Base-by-base conservation (phyloP, 2,888 invertebrate genomes). In the Gibbula magus region DNA sequence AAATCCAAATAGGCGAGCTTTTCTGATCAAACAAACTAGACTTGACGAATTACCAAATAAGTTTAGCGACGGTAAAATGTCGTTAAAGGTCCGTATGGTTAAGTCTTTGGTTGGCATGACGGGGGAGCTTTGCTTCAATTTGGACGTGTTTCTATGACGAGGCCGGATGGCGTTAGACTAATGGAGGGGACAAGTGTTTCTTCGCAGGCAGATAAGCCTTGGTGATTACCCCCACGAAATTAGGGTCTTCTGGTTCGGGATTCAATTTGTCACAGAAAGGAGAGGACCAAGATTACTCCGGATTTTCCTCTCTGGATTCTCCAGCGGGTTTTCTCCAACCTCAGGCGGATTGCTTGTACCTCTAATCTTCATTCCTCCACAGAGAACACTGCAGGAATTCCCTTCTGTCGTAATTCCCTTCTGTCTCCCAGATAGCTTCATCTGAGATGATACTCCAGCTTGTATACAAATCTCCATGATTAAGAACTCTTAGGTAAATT, bases 231-330 rank as follows among this genome's bases (percentile, higher is more conserved):
- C 29, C 32, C 70, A 39, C 35, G 70, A 70, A 70, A 70, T 70
- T 70, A 70, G 70, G n/a, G 70, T 70, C 70, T 39, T 39, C 39
- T 39, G 20, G 10, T 4, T 18, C 20, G 10, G n/a, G 70, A 70
- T 70, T 70, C 70, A 70, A 70, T 70, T 70, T 70, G 70, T 35
- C 70, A 70, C 20, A 70, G 39, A 70, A 61, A 70, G 39, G 70
- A 35, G 32, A 70, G n/a, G 32, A 70, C 20, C 18, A 5, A 70
- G 70, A 70, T 70, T 70, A 70, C 70, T 32, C 18, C 20, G 70
- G 70, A 70, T 70, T 70, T 70, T 70, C 18, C 35, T 18, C 29
- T 29, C 39, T 70, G 20, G 70, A 35, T 70, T 32, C 35, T n/a
- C 70, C 70, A 39, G 16, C 39, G 29, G 7, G 13, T 67, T 25